Evolutionary conservation across 2,797 vertebrate genomes (phyloP).

Genomic region (Uromys caudimaculatus): DNA sequence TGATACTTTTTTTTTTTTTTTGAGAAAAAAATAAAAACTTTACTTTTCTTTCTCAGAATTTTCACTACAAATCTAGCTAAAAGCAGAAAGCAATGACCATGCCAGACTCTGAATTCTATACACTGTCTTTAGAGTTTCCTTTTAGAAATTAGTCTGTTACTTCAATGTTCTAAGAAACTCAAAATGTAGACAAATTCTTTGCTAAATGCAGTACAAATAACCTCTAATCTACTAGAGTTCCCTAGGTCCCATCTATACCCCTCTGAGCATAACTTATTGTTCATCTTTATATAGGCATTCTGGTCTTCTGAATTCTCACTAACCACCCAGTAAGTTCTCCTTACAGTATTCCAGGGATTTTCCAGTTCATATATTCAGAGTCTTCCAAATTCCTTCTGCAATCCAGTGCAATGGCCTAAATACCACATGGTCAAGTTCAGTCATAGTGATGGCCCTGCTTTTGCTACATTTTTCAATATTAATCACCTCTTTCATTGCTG

Average conservation of each 20-base stretch:
- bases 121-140: background rate
- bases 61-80: background rate
- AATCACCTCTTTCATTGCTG: background rate
- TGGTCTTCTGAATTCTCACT: background rate
- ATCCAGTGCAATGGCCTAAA: background rate
- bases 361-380: background rate
- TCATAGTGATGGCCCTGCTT: no score
- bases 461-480: background rate
- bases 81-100: background rate
- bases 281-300: background rate
- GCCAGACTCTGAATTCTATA: background rate
- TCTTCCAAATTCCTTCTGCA: background rate
- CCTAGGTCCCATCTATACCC: background rate
- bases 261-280: background rate
- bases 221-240: background rate
- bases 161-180: background rate
- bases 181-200: background rate
- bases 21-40: background rate
- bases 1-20: background rate
- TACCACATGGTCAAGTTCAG: background rate
- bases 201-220: background rate
- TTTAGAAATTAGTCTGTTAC: background rate
- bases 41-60: background rate
- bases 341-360: no score
- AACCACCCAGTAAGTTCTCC: background rate